Evolutionary conservation across 2,113 vertebrate species (phyloP), one percentile per base, ranked within the genome.

Genomic region (Riparia riparia): DNA sequence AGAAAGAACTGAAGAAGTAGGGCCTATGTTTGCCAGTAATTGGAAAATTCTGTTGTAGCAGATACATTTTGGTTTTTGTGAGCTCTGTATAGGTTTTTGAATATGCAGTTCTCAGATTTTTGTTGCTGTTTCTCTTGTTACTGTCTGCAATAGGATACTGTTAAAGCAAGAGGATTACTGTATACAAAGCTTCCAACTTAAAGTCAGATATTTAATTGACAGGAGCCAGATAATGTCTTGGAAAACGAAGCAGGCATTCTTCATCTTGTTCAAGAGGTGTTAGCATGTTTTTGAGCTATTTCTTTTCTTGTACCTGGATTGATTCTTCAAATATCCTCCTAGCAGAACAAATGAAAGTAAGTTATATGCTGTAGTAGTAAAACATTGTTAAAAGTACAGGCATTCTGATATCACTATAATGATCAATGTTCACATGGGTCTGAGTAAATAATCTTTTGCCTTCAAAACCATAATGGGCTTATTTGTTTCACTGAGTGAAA

Each of bases 21-120:
- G 32, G 10, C 12, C 3, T 29, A 0, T 57, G n/a, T 72, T 68
- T 87, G 13, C 20, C 41, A 79, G 0, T 45, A 63, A 21, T 34
- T 74, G 26, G 25, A 71, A 84, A 45, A 10, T 58, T 3, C 17
- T 57, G 2, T 69, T 86, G 22, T 2, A 42, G 6, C 44, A 45
- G 18, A 28, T 39, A 18, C 0, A 3, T 17, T 72, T 71, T 3
- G 7, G 29, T 31, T 26, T 9, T 57, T 86, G 2, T 64, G 12
- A 64, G 17, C 12, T 77, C 31, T 53, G 4, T 44, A 1, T 56
- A 34, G n/a, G 7, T 50, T 78, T 65, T 91, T 66, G 32, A 54
- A 51, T 47, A 7, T 53, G 28, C 29, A 25, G 4, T 82, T 76
- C 14, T 86, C 21, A 44, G 20, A 39, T 44, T 51, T 66, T 82